These are phyloP conservation scores for Lindbergichthys nudifrons DNA, from an alignment of 2,797 vertebrate species.

Conservation along the genomic window DNA sequence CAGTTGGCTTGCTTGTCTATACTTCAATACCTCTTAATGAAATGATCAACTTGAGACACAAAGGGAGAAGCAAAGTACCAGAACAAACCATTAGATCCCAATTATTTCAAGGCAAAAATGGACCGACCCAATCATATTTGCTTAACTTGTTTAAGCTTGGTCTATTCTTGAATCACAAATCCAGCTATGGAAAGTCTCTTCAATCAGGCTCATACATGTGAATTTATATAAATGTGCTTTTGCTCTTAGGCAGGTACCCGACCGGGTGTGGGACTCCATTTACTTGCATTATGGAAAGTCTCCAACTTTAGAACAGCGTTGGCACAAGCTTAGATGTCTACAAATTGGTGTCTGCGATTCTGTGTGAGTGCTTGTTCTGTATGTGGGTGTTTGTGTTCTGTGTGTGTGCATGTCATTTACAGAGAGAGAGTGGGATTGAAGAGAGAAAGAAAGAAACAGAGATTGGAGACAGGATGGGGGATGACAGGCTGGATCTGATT, in stretches of 20 bases:
- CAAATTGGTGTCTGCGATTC: conserved; percentile 61
- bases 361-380: conserved; percentile 49
- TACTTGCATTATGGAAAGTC: not conserved
- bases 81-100: not conserved
- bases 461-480: conserved; percentile 75
- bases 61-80: not conserved
- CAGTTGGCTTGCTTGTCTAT: not conserved
- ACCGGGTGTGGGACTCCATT: not conserved
- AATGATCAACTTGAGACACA: not conserved
- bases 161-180: conserved; percentile 2
- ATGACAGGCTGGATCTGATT: conserved; percentile 85
- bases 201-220: not conserved
- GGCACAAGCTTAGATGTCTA: conserved; percentile 58
- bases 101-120: not conserved
- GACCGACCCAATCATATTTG: no score
- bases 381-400: conserved; percentile 66
- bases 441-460: conserved; percentile 47
- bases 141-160: not conserved
- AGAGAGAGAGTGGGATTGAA: conserved; percentile 35
- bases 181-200: not conserved
- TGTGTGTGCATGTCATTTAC: conserved; percentile 54
- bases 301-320: conserved; percentile 45
- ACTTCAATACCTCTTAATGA: not conserved
- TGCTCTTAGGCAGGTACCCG: not conserved
- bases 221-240: not conserved